Evolutionary conservation across 2,797 vertebrate species (phyloP).

Genomic region (Muscicapa comitata): DNA sequence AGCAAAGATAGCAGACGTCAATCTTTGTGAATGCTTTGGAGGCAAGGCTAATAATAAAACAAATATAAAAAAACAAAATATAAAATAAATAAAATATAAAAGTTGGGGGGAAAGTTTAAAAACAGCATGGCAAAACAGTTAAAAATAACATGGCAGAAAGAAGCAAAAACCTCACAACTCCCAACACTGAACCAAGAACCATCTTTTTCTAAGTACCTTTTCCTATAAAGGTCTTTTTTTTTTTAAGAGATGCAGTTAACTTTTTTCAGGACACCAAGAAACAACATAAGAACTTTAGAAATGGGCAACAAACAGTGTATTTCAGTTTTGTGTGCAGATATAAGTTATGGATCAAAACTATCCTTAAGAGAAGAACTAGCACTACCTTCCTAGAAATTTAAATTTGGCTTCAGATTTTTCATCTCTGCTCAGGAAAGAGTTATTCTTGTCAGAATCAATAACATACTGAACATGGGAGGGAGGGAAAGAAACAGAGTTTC

Average conservation of each 20-base stretch:
- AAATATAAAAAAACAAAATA: background rate
- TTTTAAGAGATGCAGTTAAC: background rate
- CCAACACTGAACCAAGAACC: fast-evolving
- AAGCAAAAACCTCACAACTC: background rate
- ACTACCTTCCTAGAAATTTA: background rate
- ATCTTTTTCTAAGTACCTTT: background rate
- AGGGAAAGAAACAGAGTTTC: background rate
- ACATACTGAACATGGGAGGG: background rate
- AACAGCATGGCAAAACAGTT: too few relatives aligned
- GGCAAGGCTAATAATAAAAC: background rate
- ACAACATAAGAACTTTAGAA: background rate
- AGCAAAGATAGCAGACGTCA: background rate
- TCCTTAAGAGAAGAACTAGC: background rate
- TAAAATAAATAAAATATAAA: too few relatives aligned
- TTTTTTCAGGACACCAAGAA: background rate
- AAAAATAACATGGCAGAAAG: background rate
- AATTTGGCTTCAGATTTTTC: background rate
- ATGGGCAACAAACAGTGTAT: fast-evolving
- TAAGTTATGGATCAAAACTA: background rate
- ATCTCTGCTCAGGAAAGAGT: background rate
- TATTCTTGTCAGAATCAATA: background rate
- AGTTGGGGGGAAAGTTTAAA: too few relatives aligned
- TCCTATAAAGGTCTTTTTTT: background rate
- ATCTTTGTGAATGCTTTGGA: background rate
- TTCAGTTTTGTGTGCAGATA: background rate